Conservation (phyloP, 2,113 vertebrate species). For the Vulpes ferrilata region DNA sequence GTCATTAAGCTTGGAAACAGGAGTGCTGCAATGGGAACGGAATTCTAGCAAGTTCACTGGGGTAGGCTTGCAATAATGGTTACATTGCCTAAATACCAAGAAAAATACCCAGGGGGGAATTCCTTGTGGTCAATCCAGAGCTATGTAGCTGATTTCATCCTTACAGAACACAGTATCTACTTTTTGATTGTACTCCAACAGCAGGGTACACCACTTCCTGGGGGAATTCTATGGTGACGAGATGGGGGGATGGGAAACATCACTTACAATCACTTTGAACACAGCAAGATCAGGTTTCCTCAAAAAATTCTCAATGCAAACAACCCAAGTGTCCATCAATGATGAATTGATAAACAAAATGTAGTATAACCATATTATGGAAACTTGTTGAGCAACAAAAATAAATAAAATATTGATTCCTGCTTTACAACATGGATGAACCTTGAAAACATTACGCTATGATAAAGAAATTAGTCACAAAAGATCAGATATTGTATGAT, state of each 20-base stretch:
- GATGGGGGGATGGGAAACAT: neutral
- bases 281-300: neutral
- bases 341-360: neutral
- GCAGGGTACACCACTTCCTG: neutral
- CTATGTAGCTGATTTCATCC: neutral
- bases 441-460: neutral
- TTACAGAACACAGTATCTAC: neutral
- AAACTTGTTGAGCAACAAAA: neutral
- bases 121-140: neutral
- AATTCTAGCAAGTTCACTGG: neutral
- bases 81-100: slow-evolving; percentile 17
- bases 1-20: neutral
- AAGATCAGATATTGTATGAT: neutral
- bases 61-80: neutral
- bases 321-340: neutral
- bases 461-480: slow-evolving; percentile 3
- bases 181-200: neutral
- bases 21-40: neutral
- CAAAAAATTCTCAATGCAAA: slow-evolving; percentile 12
- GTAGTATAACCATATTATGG: neutral
- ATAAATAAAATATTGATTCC: neutral
- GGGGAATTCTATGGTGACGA: neutral
- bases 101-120: neutral
- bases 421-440: neutral
- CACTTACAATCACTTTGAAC: neutral